phyloP scores from a whole-genome alignment of 2,888 invertebrate genomes.

The Chironomus tentans region DNA sequence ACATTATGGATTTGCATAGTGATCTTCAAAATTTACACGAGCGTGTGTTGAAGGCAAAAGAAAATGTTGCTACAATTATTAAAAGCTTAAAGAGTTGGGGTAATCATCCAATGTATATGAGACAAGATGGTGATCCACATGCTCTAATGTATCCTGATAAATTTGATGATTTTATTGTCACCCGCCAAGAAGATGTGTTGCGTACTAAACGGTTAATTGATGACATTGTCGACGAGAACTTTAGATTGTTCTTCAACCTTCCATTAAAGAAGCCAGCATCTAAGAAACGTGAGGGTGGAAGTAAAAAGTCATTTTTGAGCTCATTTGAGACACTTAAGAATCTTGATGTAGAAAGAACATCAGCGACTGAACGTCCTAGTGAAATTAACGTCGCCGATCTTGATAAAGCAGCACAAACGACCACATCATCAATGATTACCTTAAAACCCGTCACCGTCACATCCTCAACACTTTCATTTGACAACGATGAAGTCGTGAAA shows the following conservation, averaged over 20 bases:
- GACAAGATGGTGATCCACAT: slow-evolving; percentile 57
- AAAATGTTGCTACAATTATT: slow-evolving; percentile 52
- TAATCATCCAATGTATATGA: slow-evolving; percentile 59
- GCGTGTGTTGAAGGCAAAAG: slow-evolving; percentile 57
- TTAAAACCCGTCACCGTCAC: not conserved
- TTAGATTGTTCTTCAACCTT: slow-evolving; percentile 59
- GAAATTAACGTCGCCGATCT: slow-evolving; percentile 10
- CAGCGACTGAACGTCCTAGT: not conserved
- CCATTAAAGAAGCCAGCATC: slow-evolving; percentile 40
- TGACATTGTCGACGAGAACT: slow-evolving; percentile 53
- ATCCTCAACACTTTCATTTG: not conserved
- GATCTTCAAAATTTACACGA: slow-evolving; percentile 62
- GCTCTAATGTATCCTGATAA: slow-evolving; percentile 46
- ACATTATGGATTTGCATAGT: slow-evolving; percentile 58
- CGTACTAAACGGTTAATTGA: slow-evolving; percentile 50
- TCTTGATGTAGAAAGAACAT: slow-evolving; percentile 4
- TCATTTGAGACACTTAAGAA: not conserved
- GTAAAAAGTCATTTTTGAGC: slow-evolving; percentile 19
- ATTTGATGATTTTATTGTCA: slow-evolving; percentile 31
- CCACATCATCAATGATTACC: not conserved
- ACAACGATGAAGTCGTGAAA: slow-evolving; percentile 31
- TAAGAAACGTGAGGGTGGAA: slow-evolving; percentile 31
- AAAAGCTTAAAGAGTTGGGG: slow-evolving; percentile 61
- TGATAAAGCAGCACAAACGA: slow-evolving; percentile 11
- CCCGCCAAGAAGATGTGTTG: slow-evolving; percentile 40